Base-by-base conservation (phyloP, 2,113 vertebrate genomes). In the Siniperca chuatsi region DNA sequence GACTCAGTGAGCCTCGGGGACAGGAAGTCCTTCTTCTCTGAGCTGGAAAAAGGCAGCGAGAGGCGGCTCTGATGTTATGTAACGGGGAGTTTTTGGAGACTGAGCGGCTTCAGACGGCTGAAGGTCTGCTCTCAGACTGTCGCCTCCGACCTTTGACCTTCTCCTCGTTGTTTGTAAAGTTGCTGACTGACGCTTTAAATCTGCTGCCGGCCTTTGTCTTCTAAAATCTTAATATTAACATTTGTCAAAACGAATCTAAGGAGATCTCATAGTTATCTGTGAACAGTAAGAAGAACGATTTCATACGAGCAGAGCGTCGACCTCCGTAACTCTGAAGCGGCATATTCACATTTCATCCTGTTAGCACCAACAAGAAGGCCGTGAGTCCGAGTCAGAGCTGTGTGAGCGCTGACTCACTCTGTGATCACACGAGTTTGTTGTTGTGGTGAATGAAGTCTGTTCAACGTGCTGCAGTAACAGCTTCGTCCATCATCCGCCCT, bases 21-120 rank as follows among this genome's bases (percentile, higher is more conserved):
- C 70, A 54, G 75, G 62, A 79, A 61, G 68, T 81, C 50, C 35
- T 55, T 44, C n/a, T 12, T 21, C 54, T 2, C 2, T 60, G 25
- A 60, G 25, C 58, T 21, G 61, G 33, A 21, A 64, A 64, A 6
- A 64, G 61, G 61, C 35, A 11, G 35, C 62, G 57, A 40, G 29
- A 29, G 29, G 29, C 29, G 29, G 29, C 29, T 48, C 4, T 60
- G 42, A 42, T 65, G 46, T 64, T 61, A 50, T 3, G 25, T 61
- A 70, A 70, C 64, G 0, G 48, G 4, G 15, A 33, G 13, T 71
- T 71, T 71, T 50, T 1, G 7, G 48, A 58, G 46, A 3, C 46
- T 15, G 65, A 50, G 16, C 29, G 29, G 29, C 29, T 29, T 29
- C 29, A 29, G 29, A 29, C 29, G 29, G 29, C 29, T 29, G 29